A percentile compares a stretch with the other conserved stretches of the same genome.
Conservation (phyloP, 2,888 invertebrate genomes). For the Drosophila imparisetae region DNA sequence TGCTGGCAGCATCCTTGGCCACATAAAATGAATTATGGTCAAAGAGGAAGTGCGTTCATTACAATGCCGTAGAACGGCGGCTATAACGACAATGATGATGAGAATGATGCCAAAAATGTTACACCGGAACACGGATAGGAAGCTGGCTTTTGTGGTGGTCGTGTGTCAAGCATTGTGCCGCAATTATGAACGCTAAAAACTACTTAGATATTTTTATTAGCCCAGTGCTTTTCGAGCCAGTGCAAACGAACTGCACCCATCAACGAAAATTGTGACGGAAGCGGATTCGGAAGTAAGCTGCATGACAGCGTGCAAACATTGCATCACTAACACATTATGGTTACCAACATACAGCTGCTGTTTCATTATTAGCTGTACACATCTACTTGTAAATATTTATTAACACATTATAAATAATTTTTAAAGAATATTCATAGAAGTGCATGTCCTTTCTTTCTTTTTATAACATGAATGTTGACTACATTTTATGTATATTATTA, state of each 20-base stretch:
- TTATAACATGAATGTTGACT: not conserved
- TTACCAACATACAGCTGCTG: slow-evolving; percentile 2
- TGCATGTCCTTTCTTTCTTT: not conserved
- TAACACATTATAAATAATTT: not conserved
- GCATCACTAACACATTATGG: slow-evolving; percentile 31
- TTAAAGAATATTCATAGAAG: not conserved
- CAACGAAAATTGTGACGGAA: slow-evolving; percentile 22
- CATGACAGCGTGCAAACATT: slow-evolving; percentile 70
- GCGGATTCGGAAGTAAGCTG: slow-evolving; percentile 62
- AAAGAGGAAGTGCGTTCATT: slow-evolving; percentile 64
- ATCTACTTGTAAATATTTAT: not conserved
- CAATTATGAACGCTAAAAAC: slow-evolving; percentile 82
- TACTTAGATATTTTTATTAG: slow-evolving; percentile 79
- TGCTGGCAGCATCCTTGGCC: slow-evolving; percentile 36
- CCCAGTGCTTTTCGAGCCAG: slow-evolving; percentile 20
- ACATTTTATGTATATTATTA: not conserved
- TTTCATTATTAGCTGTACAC: too few species aligned
- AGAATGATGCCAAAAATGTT: slow-evolving; percentile 47
- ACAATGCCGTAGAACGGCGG: slow-evolving; percentile 44
- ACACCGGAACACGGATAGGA: slow-evolving; percentile 67
- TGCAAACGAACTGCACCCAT: slow-evolving; percentile 28
- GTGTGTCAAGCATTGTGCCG: slow-evolving; percentile 82
- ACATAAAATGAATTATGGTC: slow-evolving; percentile 68
- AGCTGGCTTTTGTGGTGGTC: slow-evolving; percentile 78
- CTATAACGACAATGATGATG: slow-evolving; percentile 20